Evolutionary conservation across 2,797 vertebrate species (phyloP).

Genomic region (Thripadectes ignobilis): DNA sequence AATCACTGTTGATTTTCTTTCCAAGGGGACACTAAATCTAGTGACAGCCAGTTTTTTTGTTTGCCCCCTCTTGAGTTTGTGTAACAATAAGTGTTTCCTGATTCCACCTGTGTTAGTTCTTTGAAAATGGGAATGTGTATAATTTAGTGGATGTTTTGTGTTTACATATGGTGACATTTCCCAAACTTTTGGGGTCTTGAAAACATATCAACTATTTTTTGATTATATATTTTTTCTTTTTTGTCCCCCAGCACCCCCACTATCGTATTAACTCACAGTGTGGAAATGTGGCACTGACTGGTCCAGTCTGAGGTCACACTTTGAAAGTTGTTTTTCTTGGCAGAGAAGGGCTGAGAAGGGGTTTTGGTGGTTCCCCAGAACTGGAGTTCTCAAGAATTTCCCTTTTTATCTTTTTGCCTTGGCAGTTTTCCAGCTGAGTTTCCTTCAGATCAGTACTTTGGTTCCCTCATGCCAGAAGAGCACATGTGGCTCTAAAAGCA

Average conservation of each 20-base stretch:
- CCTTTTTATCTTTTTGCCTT: neutral
- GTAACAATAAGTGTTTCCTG: neutral
- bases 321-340: neutral
- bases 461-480: neutral
- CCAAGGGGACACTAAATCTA: neutral
- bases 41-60: neutral
- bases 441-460: neutral
- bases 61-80: neutral
- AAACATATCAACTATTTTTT: neutral
- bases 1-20: neutral
- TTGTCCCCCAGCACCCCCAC: rapidly evolving
- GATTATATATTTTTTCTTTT: rapidly evolving
- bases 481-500: neutral
- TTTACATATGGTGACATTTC: neutral
- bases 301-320: neutral
- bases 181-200: neutral
- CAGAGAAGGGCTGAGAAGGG: rapidly evolving
- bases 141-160: neutral
- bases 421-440: neutral
- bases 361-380: neutral
- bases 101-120: neutral
- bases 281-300: neutral
- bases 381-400: neutral
- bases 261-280: neutral
- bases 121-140: neutral